Conservation (phyloP, 2,888 invertebrate genomes). For the Rhagium mordax region DNA sequence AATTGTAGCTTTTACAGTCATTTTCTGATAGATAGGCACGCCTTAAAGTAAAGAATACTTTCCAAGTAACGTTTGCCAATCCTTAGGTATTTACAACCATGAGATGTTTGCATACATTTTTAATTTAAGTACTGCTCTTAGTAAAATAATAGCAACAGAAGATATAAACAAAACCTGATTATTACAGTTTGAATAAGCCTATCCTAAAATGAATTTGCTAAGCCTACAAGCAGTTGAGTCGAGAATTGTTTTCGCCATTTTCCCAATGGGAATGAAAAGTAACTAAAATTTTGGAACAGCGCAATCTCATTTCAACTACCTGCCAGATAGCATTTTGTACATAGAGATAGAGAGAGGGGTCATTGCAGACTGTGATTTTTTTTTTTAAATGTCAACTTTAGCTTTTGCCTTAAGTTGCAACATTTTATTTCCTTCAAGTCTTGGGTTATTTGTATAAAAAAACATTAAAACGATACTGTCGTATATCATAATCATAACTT, state of each 20-base stretch:
- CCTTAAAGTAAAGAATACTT: neutral
- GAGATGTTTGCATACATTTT: neutral
- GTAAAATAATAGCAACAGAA: neutral
- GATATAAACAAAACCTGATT: neutral
- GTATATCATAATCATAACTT: neutral
- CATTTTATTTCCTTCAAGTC: neutral
- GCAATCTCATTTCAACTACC: neutral
- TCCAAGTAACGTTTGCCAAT: too few species aligned
- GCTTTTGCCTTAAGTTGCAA: neutral
- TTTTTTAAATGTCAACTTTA: neutral
- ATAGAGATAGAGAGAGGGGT: neutral
- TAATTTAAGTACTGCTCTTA: neutral
- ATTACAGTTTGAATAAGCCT: too few species aligned
- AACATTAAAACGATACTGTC: neutral
- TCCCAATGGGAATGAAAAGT: too few species aligned
- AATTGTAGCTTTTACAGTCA: neutral
- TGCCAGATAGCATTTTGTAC: too few species aligned
- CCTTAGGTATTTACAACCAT: neutral
- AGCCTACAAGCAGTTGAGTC: too few species aligned
- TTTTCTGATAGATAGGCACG: neutral
- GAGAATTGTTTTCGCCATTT: too few species aligned
- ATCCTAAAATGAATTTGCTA: too few species aligned
- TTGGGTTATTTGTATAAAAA: neutral
- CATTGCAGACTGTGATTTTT: neutral
- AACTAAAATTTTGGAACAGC: too few species aligned